Evolutionary conservation across 1,140 invertebrate genomes (phyloP), one percentile per base, ranked within the genome.

Genomic region (Drosophila takahashii): DNA sequence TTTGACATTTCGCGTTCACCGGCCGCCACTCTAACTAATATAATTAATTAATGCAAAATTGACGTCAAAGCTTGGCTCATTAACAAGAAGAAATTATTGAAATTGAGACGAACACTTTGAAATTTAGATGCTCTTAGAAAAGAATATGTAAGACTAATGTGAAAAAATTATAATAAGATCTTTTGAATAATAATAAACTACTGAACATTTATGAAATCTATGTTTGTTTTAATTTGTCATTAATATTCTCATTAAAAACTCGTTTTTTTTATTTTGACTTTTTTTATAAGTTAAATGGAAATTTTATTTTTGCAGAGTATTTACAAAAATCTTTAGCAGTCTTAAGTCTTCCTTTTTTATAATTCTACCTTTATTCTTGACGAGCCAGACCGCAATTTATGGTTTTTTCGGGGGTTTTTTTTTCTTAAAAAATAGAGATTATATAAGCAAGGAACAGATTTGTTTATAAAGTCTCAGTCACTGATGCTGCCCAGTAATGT

Each of bases 1-100:
- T 81, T 77, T 64, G 75, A 87, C 76, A 85, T 86, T 87, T 67
- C 13, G 60, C 56, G 47, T 52, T 70, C 53, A 45, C 62, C 54
- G 59, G 64, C 65, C 61, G 59, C 18, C 74, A 44, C 47, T 18
- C 58, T 41, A 16, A 41, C 18, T 48, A 59, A 77, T 44, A 67
- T 77, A 61, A 51, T 77, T 66, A 83, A 81, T 77, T 81, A 77
- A 81, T 71, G 48, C 56, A 41, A 11, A 32, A 52, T 10, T 53
- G 70, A 79, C 78, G 67, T 77, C 76, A 74, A 58, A 62, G 27
- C 57, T 18, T 44, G 71, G 66, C 48, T 71, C 61, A 56, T 71
- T 81, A 71, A 77, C 57, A 60, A 70, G 37, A 53, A 53, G 26
- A 71, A 78, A 66, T 58, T 34, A 32, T 47, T 47, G 6, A 7